Conservation (phyloP, 2,888 invertebrate genomes). For the Diploptera punctata region DNA sequence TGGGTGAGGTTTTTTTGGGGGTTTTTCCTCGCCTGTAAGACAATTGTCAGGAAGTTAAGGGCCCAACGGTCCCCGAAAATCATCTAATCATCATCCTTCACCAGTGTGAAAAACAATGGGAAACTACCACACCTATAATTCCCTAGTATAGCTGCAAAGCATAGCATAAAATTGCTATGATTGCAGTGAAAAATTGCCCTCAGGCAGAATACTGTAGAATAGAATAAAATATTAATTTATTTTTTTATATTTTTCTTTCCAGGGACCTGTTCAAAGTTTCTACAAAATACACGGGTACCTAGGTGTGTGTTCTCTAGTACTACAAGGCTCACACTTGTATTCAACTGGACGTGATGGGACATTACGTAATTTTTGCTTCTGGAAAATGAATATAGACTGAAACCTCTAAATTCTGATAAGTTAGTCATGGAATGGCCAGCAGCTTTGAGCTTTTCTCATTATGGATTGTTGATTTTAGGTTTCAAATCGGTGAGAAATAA, state of each 20-base stretch:
- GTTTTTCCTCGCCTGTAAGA: too few species aligned
- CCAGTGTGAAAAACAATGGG: too few species aligned
- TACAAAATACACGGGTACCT: constrained; percentile 76
- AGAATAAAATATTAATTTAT: too few species aligned
- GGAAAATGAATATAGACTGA: constrained; percentile 42
- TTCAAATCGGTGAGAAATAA: constrained; percentile 55
- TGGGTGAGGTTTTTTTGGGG: too few species aligned
- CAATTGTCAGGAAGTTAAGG: too few species aligned
- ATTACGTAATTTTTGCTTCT: constrained; percentile 63
- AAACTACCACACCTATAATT: too few species aligned
- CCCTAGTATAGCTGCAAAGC: too few species aligned
- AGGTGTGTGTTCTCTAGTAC: constrained; percentile 69
- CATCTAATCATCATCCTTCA: too few species aligned
- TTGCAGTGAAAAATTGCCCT: too few species aligned
- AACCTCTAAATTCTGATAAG: constrained; percentile 56
- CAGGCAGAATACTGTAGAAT: too few species aligned
- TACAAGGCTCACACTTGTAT: constrained; percentile 54
- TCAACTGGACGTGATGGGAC: constrained; percentile 75
- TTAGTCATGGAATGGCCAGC: constrained; percentile 74
- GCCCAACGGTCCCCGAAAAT: too few species aligned
- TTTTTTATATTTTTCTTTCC: constrained; percentile 20
- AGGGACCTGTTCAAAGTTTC: constrained; percentile 64
- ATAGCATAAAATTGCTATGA: too few species aligned
- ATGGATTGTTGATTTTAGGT: constrained; percentile 52
- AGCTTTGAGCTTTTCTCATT: constrained; percentile 53